Percentiles rank a stretch among this genome's conserved stretches.
phyloP scores from a whole-genome alignment of 2,888 invertebrate genomes.

The Nysson spinosus region DNA sequence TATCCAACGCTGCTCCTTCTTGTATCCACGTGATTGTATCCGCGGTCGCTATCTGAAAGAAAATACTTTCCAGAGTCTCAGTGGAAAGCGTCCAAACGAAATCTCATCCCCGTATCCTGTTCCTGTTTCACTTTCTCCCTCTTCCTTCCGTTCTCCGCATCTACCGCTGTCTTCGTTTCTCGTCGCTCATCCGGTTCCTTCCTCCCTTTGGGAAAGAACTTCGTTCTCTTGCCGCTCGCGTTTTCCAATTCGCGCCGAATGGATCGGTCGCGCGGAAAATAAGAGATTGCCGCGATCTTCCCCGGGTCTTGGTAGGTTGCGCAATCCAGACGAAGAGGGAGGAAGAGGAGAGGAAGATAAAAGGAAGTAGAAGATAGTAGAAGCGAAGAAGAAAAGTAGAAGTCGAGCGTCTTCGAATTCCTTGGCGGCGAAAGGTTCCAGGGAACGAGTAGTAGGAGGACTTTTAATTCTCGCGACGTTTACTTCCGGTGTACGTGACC shows the following conservation, averaged over 20 bases:
- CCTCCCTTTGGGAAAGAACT: constrained; percentile 28
- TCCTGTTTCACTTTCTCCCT: not conserved
- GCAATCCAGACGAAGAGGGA: constrained; percentile 10
- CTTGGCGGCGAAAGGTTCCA: constrained; percentile 12
- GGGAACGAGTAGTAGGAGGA: constrained; percentile 10
- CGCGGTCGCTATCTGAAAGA: constrained; percentile 3
- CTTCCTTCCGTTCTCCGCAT: no score
- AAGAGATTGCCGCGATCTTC: constrained; percentile 63
- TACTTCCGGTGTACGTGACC: constrained; percentile 57
- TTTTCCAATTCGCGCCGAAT: constrained; percentile 64
- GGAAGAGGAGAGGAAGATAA: not conserved
- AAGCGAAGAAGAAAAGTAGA: constrained; percentile 3
- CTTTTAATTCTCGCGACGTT: constrained; percentile 54
- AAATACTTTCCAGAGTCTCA: constrained; percentile 3
- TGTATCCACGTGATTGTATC: not conserved
- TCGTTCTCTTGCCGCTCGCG: constrained; percentile 61
- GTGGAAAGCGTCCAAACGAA: constrained; percentile 43
- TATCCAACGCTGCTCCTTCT: no score
- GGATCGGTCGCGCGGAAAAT: constrained; percentile 65
- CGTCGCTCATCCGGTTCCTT: constrained; percentile 12
- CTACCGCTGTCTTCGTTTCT: no score
- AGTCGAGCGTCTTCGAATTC: constrained; percentile 35
- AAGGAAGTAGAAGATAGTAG: not conserved
- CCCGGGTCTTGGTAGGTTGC: constrained; percentile 34
- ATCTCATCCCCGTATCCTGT: constrained; percentile 18